phyloP scores from a whole-genome alignment of 1,140 invertebrate species.

The Medauroidea extradentata region DNA sequence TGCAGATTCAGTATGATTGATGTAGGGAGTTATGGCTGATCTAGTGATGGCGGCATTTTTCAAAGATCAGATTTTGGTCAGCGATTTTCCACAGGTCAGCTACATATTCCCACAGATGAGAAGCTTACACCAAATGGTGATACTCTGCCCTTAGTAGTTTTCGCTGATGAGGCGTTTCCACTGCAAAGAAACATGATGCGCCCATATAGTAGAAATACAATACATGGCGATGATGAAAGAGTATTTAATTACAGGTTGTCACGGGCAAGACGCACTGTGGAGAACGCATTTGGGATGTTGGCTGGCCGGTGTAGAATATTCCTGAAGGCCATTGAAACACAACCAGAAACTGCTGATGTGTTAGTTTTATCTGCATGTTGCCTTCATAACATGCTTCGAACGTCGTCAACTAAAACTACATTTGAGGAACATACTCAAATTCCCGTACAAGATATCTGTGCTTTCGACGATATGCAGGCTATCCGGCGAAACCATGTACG shows the following conservation, averaged over 20 bases:
- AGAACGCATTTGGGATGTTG: slow-evolving; percentile 42
- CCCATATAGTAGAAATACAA: slow-evolving; percentile 12
- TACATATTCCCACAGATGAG: not conserved
- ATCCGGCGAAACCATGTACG: too few relatives aligned
- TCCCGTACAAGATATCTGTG: too few relatives aligned
- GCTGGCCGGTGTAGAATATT: slow-evolving; percentile 23
- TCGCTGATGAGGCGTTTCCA: slow-evolving; percentile 21
- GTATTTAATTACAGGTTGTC: slow-evolving; percentile 32
- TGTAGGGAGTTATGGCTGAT: slow-evolving; percentile 37
- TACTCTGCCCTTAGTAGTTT: slow-evolving; percentile 11
- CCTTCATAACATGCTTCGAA: slow-evolving; percentile 26
- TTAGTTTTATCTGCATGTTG: slow-evolving; percentile 26
- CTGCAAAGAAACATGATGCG: slow-evolving; percentile 12
- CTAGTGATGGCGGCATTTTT: slow-evolving; percentile 29
- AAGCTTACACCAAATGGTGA: not conserved
- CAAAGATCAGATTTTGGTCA: not conserved
- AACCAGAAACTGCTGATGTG: slow-evolving; percentile 17
- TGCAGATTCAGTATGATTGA: slow-evolving; percentile 43
- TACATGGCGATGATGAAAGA: slow-evolving; percentile 14
- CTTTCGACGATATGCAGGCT: too few relatives aligned
- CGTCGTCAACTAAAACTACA: too few relatives aligned
- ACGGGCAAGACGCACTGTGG: slow-evolving; percentile 34
- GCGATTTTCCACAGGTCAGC: slow-evolving; percentile 26
- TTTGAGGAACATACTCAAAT: too few relatives aligned
- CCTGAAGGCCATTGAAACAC: slow-evolving; percentile 21